Conservation (phyloP, 2,888 invertebrate species). For the Agrotis exclamationis region DNA sequence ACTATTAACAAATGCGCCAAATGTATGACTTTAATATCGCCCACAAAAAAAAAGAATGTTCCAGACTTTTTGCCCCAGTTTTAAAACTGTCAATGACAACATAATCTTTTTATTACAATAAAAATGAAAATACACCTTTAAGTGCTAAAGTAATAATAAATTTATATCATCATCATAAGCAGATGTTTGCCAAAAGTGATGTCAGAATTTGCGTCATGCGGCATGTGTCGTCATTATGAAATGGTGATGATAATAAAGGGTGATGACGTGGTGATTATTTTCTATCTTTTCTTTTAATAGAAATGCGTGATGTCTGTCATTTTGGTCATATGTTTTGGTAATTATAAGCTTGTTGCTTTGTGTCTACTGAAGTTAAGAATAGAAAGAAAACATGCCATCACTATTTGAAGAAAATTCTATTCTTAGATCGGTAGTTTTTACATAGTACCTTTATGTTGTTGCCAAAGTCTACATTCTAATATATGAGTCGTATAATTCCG, state of each 20-base stretch:
- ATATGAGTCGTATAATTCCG: too few relatives aligned
- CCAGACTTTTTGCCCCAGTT: conserved; percentile 21
- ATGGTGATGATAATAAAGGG: conserved; percentile 33
- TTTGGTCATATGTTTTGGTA: conserved; percentile 28
- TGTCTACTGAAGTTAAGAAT: conserved; percentile 12
- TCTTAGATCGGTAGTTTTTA: not conserved
- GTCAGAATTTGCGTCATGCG: conserved; percentile 59
- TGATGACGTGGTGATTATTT: conserved; percentile 50
- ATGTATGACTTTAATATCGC: not conserved
- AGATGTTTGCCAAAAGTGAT: conserved; percentile 61
- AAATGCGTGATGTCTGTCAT: conserved; percentile 22
- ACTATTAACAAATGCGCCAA: not conserved
- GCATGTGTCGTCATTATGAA: conserved; percentile 39
- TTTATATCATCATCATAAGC: conserved; percentile 46
- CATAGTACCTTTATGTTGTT: not conserved
- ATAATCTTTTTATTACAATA: conserved; percentile 17
- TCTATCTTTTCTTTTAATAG: conserved; percentile 32
- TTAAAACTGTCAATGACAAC: conserved; percentile 35
- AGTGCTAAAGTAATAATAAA: conserved; percentile 47
- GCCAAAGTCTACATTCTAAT: not conserved
- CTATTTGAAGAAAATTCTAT: conserved; percentile 15
- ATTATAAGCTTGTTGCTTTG: conserved; percentile 34
- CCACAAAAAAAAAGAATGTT: not conserved
- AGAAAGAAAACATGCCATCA: conserved; percentile 13
- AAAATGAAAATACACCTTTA: conserved; percentile 37